phyloP scores from a whole-genome alignment of 2,888 invertebrate genomes.

The Ennomos quercinarius region DNA sequence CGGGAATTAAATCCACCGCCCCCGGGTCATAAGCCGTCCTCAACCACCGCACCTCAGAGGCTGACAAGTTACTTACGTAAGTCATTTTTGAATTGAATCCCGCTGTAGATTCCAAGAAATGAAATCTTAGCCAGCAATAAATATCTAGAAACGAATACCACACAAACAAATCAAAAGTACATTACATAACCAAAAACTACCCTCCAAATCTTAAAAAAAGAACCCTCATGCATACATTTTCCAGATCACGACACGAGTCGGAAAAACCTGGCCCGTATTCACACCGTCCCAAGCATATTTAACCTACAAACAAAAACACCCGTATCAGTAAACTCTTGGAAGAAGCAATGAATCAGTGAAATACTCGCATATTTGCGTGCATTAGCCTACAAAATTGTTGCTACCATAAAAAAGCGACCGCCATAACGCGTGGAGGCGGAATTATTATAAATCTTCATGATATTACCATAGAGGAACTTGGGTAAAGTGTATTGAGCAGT shows the following conservation, averaged over 20 bases:
- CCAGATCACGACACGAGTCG: neutral
- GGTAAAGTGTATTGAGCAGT: constrained; percentile 48
- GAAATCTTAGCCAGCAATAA: too few species aligned
- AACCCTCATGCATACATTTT: neutral
- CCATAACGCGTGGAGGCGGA: constrained; percentile 69
- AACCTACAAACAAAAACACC: constrained; percentile 33
- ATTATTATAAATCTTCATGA: constrained; percentile 84
- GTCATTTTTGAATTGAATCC: too few species aligned
- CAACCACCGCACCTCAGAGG: too few species aligned
- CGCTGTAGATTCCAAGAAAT: too few species aligned
- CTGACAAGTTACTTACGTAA: too few species aligned
- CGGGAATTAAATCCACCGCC: too few species aligned
- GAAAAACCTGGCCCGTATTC: constrained; percentile 11
- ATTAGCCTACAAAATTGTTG: constrained; percentile 67
- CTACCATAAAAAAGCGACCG: constrained; percentile 70
- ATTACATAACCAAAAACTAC: too few species aligned
- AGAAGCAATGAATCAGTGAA: constrained; percentile 54
- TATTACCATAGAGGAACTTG: constrained; percentile 82
- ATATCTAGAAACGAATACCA: too few species aligned
- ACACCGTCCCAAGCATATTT: constrained; percentile 22
- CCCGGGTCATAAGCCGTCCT: too few species aligned
- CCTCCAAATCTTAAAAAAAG: neutral
- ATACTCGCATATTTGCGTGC: constrained; percentile 49
- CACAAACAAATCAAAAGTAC: too few species aligned
- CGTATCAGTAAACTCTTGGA: constrained; percentile 33